These are phyloP conservation scores for Meloidogyne chitwoodi DNA, from an alignment of 1,140 invertebrate genomes.

Conservation along the genomic window DNA sequence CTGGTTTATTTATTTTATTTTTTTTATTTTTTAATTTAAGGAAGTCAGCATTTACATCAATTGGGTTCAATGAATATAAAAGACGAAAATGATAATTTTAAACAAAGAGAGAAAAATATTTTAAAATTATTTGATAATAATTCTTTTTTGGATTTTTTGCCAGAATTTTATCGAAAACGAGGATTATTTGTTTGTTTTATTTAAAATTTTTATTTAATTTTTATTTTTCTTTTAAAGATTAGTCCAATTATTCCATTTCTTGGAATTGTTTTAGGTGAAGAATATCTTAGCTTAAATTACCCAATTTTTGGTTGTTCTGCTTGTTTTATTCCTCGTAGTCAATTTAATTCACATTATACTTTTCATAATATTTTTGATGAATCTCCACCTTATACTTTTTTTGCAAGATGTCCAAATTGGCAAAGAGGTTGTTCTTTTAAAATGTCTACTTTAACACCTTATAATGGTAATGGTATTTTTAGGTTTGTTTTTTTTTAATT, in stretches of 20 bases:
- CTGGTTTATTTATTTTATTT: background rate
- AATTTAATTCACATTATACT: background rate
- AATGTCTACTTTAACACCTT: background rate
- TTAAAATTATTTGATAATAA: background rate
- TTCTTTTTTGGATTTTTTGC: background rate
- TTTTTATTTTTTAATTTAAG: background rate
- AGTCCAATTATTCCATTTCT: background rate
- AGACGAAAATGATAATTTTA: background rate
- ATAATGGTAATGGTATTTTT: background rate
- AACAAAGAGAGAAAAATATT: background rate
- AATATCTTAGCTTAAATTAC: background rate
- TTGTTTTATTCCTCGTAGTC: background rate
- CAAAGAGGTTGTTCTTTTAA: constrained; percentile 1
- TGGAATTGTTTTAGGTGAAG: background rate
- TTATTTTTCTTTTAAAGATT: background rate
- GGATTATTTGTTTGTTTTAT: background rate
- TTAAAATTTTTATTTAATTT: background rate
- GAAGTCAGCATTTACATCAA: constrained; percentile 14
- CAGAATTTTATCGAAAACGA: background rate
- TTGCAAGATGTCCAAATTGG: constrained; percentile 15
- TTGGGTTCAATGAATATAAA: background rate
- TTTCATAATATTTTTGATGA: constrained; percentile 2
- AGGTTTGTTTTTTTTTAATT: background rate
- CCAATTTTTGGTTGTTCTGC: constrained; percentile 10
- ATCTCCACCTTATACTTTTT: background rate